These are phyloP conservation scores for Melinaea menophilus DNA, from an alignment of 2,888 invertebrate genomes.

Conservation along the genomic window DNA sequence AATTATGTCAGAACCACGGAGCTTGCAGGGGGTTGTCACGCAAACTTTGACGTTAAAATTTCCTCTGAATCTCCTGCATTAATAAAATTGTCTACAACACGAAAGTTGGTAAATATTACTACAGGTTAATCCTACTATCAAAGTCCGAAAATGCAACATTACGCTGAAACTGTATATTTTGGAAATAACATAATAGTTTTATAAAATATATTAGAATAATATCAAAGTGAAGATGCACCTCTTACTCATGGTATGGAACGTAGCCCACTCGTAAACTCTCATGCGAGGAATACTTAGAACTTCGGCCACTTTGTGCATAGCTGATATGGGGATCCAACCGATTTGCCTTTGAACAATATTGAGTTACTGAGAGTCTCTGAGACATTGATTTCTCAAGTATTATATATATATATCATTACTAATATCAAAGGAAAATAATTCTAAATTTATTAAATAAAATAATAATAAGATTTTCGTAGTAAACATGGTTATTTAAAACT, in stretches of 20 bases:
- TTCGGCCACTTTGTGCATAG: conserved; percentile 65
- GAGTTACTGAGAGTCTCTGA: conserved; percentile 56
- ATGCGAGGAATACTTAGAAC: conserved; percentile 57
- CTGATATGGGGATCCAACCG: conserved; percentile 69
- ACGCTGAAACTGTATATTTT: too few relatives aligned
- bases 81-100: too few relatives aligned
- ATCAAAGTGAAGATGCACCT: conserved; percentile 40
- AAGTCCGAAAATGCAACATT: too few relatives aligned
- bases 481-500: too few relatives aligned
- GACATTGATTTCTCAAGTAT: conserved; percentile 19
- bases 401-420: too few relatives aligned
- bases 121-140: too few relatives aligned
- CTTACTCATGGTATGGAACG: conserved; percentile 65
- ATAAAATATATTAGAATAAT: not conserved
- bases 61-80: conserved; percentile 52
- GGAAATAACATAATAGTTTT: too few relatives aligned
- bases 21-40: conserved; percentile 63
- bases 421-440: too few relatives aligned
- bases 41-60: conserved; percentile 66
- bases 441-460: not conserved
- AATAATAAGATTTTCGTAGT: not conserved
- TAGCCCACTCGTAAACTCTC: conserved; percentile 64
- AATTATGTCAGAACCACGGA: conserved; percentile 58
- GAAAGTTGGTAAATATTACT: too few relatives aligned
- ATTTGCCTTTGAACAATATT: conserved; percentile 66